Percentiles rank a stretch among this genome's conserved stretches.
These are phyloP conservation scores for Polyommatus icarus DNA, from an alignment of 2,888 invertebrate genomes.

Conservation along the genomic window DNA sequence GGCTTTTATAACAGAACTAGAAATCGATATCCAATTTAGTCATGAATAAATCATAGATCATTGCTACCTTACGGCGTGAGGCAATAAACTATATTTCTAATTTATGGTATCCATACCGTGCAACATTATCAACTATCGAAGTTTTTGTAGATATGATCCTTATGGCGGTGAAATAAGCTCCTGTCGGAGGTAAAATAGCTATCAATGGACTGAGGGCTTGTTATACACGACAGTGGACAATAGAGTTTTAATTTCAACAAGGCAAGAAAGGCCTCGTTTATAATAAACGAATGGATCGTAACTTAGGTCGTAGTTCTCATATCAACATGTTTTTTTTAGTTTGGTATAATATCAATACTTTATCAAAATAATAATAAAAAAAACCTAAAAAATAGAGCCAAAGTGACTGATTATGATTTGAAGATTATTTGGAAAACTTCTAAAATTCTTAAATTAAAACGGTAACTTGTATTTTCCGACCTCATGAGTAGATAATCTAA, in stretches of 20 bases:
- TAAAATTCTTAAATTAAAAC: background rate
- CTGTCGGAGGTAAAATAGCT: background rate
- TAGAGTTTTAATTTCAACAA: conserved; percentile 9
- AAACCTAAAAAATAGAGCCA: too few species aligned
- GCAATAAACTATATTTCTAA: conserved; percentile 23
- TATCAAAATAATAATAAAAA: too few species aligned
- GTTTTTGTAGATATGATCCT: background rate
- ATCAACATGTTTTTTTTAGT: background rate
- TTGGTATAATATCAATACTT: background rate
- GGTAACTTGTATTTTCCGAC: background rate
- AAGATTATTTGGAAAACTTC: too few species aligned
- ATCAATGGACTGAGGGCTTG: background rate
- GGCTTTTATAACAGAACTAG: conserved; percentile 19
- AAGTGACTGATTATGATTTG: too few species aligned
- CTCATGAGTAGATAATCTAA: too few species aligned
- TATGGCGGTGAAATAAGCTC: background rate
- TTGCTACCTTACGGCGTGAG: background rate
- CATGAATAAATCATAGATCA: conserved; percentile 11
- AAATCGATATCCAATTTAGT: conserved; percentile 23
- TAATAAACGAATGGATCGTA: background rate
- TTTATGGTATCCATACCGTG: conserved; percentile 11
- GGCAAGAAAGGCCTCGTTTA: background rate
- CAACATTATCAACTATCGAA: conserved; percentile 8
- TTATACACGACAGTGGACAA: conserved; percentile 1
- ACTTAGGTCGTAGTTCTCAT: background rate